These are phyloP conservation scores for Meloidogyne exigua DNA, from an alignment of 1,140 invertebrate species.

Conservation along the genomic window DNA sequence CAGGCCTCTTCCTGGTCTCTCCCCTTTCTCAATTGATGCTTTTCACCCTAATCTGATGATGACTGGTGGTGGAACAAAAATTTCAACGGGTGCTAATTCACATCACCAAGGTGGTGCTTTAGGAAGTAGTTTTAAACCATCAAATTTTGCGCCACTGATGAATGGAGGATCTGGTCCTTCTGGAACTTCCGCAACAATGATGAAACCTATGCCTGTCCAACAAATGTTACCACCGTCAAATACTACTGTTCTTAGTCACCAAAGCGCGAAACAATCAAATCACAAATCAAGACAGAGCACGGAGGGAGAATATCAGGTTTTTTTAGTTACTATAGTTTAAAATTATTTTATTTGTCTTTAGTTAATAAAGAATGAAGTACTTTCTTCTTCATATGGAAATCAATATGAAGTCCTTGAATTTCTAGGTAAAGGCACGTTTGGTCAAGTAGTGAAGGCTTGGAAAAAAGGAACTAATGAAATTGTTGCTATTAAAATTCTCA, in stretches of 20 bases:
- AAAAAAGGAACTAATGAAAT: constrained; percentile 99
- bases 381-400: constrained; percentile 60
- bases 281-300: constrained; percentile 48
- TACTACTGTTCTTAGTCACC: background rate
- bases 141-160: background rate
- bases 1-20: background rate
- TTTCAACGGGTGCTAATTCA: background rate
- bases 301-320: constrained; percentile 63
- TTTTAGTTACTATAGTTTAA: background rate
- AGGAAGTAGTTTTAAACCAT: constrained; percentile 4
- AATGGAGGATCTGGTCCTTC: background rate
- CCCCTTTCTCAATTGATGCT: background rate
- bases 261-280: background rate
- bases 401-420: constrained; percentile 96
- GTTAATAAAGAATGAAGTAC: constrained; percentile 64
- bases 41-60: constrained; percentile 2
- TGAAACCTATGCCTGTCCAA: background rate
- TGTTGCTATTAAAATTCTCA: constrained; percentile 98
- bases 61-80: constrained; percentile 4
- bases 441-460: constrained; percentile 99
- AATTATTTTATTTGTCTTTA: constrained; percentile 40
- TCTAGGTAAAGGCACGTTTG: constrained; percentile 89
- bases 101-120: background rate
- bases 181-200: background rate
- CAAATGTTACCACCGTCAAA: background rate